These are phyloP conservation scores for Proisotoma minuta DNA, from an alignment of 2,888 invertebrate genomes.

Conservation along the genomic window DNA sequence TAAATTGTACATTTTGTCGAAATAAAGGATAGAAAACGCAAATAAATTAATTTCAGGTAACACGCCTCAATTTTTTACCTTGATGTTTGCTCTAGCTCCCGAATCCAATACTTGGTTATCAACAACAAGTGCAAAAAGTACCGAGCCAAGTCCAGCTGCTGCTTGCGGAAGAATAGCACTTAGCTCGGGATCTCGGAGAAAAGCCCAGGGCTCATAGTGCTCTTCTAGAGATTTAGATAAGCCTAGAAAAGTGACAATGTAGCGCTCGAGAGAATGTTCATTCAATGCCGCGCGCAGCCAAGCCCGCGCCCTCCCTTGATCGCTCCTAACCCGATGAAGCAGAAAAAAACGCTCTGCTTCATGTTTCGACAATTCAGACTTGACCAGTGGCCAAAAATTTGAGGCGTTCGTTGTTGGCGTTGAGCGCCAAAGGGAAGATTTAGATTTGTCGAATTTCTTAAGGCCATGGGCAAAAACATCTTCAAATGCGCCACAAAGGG, in stretches of 20 bases:
- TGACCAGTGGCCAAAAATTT: slow-evolving; percentile 51
- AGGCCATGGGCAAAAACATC: slow-evolving; percentile 73
- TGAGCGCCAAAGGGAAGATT: neutral
- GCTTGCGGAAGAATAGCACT: slow-evolving; percentile 74
- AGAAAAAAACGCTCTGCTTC: slow-evolving; percentile 79
- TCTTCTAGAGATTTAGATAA: slow-evolving; percentile 49
- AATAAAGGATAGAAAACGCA: too few relatives aligned
- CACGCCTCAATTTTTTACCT: too few relatives aligned
- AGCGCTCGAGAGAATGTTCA: slow-evolving; percentile 80
- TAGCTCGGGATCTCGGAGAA: slow-evolving; percentile 74
- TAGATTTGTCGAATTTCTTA: neutral
- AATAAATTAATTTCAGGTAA: too few relatives aligned
- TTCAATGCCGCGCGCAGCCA: slow-evolving; percentile 86
- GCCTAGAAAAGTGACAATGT: slow-evolving; percentile 57
- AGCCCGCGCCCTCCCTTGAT: slow-evolving; percentile 72
- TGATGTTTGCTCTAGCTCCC: too few relatives aligned
- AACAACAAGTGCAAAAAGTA: slow-evolving; percentile 86
- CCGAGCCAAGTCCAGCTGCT: slow-evolving; percentile 79
- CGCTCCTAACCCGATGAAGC: slow-evolving; percentile 64
- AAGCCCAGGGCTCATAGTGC: slow-evolving; percentile 81
- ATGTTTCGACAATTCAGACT: slow-evolving; percentile 71
- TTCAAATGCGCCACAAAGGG: slow-evolving; percentile 70
- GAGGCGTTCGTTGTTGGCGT: slow-evolving; percentile 50
- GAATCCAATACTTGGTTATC: slow-evolving; percentile 73
- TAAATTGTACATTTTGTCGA: too few relatives aligned